phyloP scores from a whole-genome alignment of 2,888 invertebrate genomes.

The Tipula vernalis region DNA sequence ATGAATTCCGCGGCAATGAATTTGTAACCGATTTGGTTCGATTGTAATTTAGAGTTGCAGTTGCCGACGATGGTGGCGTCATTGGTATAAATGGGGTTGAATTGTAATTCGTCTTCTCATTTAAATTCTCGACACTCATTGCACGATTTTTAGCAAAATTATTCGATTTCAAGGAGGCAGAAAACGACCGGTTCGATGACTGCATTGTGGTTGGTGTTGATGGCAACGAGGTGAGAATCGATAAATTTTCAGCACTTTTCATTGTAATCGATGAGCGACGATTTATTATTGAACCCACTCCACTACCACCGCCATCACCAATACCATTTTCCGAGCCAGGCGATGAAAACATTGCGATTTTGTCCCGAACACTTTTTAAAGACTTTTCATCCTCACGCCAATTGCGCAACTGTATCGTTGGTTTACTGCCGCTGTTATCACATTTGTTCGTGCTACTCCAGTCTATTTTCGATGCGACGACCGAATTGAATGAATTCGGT shows the following conservation, averaged over 20 bases:
- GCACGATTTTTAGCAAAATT: constrained; percentile 32
- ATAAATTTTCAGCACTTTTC: constrained; percentile 4
- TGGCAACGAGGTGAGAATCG: no score
- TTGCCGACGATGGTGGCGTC: background rate
- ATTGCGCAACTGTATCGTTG: constrained; percentile 16
- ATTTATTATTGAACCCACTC: background rate
- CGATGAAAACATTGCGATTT: constrained; percentile 74
- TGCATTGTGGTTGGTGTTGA: constrained; percentile 10
- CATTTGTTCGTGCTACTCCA: background rate
- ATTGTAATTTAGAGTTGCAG: background rate
- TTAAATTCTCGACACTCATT: constrained; percentile 42
- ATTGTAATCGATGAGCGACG: background rate
- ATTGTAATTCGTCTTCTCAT: constrained; percentile 13
- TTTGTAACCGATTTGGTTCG: background rate
- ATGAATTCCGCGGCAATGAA: constrained; percentile 22
- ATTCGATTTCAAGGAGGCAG: background rate
- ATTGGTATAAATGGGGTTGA: background rate
- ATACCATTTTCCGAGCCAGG: constrained; percentile 31
- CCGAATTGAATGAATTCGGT: background rate
- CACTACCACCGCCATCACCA: constrained; percentile 28
- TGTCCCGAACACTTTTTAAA: constrained; percentile 69
- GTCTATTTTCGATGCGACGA: background rate
- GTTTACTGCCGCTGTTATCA: background rate
- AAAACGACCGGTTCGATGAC: background rate
- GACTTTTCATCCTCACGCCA: constrained; percentile 65